phyloP scores from a whole-genome alignment of 37 sponge, comb jelly and placozoan genomes.

The Eunapius fragilis region DNA sequence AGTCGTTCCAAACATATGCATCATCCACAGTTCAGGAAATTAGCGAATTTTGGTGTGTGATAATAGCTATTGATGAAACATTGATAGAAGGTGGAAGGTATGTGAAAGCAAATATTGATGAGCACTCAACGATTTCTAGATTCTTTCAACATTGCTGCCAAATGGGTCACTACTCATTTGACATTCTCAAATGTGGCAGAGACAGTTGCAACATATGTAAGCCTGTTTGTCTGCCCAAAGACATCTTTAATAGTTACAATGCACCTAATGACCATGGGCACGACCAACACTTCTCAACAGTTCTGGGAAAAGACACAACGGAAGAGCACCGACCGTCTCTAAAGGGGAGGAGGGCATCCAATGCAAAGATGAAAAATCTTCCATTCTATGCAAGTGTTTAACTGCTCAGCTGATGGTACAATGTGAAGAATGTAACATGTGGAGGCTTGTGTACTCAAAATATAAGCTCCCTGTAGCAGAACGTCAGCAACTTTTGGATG shows the following conservation, averaged over 20 bases:
- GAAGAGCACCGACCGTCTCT: constrained; percentile 26
- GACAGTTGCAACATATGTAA: no score
- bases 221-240: no score
- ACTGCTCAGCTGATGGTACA: constrained; percentile 32
- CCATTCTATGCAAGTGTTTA: constrained; percentile 53
- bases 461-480: constrained; percentile 14
- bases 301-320: neutral
- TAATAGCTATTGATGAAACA: no score
- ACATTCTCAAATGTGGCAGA: no score
- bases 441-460: constrained; percentile 46
- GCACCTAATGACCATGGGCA: constrained; percentile 22
- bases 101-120: no score
- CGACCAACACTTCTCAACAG: constrained; percentile 27
- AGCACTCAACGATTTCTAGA: no score
- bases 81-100: no score
- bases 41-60: no score
- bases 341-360: neutral
- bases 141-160: no score
- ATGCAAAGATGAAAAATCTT: neutral
- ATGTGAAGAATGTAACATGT: constrained; percentile 47
- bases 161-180: no score
- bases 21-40: no score
- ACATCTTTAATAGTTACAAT: neutral
- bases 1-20: neutral
- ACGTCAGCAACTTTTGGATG: constrained; percentile 9